Evolutionary conservation across 2,797 vertebrate genomes (phyloP).

Genomic region (Adelosebastes latens): DNA sequence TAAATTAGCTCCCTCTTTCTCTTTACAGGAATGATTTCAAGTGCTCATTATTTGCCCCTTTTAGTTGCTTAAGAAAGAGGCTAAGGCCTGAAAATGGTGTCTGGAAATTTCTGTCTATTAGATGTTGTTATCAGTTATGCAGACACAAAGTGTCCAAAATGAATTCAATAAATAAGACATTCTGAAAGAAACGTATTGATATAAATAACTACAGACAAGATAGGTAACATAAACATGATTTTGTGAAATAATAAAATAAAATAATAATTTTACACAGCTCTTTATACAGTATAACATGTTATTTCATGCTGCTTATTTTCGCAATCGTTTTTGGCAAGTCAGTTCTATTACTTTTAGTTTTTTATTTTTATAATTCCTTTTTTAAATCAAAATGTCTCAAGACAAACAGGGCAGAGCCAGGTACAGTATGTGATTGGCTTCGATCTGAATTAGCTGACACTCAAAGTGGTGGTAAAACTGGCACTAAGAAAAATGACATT

Average conservation of each 20-base stretch:
- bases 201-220: background rate
- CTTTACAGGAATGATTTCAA: conserved; percentile 31
- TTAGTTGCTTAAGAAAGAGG: conserved; percentile 30
- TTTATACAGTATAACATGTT: background rate
- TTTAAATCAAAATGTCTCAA: background rate
- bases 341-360: background rate
- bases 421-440: background rate
- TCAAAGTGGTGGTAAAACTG: background rate
- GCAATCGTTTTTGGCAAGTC: background rate
- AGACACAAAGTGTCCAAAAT: conserved; percentile 13
- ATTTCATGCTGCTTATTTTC: background rate
- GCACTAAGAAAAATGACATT: background rate
- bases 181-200: background rate
- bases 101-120: background rate
- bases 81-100: background rate
- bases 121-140: background rate
- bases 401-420: background rate
- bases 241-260: background rate
- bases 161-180: background rate
- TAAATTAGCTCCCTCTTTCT: conserved; percentile 4
- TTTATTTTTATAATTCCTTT: background rate
- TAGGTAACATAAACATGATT: background rate
- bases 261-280: background rate
- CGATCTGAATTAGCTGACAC: background rate
- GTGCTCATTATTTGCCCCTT: conserved; percentile 21